Evolutionary conservation across 2,888 invertebrate genomes (phyloP), one percentile per base, ranked within the genome.

Genomic region (Orthosia gracilis): DNA sequence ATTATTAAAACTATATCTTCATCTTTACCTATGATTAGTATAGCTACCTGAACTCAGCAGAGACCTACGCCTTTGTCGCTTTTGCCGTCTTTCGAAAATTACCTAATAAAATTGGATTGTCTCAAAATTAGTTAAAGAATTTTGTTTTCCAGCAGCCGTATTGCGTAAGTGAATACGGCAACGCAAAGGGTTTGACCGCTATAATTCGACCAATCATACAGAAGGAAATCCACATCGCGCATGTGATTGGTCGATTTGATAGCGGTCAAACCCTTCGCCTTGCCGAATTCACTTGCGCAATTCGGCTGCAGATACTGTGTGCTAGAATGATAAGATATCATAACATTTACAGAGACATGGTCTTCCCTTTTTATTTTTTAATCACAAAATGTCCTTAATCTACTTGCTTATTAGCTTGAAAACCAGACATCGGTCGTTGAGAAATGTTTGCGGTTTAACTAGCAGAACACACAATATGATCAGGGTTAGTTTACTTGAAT

Each of bases 361-460:
- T 45, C 21, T 62, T 26, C 15, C 31, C 17, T 17, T n/a, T 69
- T 17, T 18, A 23, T 9, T 47, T 31, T 47, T 57, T 71, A 15
- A 63, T 58, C 58, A 31, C 5, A 78, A 65, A 63, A 54, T 57
- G 50, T 55, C 52, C 31, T 57, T 68, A 62, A 55, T 62, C 49
- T 63, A 69, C 31, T 59, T 57, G 50, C 23, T 64, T 52, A 50
- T 40, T 18, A n/a, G 59, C 47, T 73, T 59, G 1, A n/a, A 23
- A 63, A 79, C 54, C 49, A 31, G 18, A 69, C 63, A 52, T 52
- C 18, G 18, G 23, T 49, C 31, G 23, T 73, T 84, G 55, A 13
- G 84, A 57, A 69, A 73, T 74, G 31, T 17, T 59, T 76, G 67
- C 70, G 61, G 77, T 82, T 65, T 21, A 52, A 47, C 40, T n/a